Conservation (phyloP, 2,888 invertebrate species). For the Hyposoter didymator region DNA sequence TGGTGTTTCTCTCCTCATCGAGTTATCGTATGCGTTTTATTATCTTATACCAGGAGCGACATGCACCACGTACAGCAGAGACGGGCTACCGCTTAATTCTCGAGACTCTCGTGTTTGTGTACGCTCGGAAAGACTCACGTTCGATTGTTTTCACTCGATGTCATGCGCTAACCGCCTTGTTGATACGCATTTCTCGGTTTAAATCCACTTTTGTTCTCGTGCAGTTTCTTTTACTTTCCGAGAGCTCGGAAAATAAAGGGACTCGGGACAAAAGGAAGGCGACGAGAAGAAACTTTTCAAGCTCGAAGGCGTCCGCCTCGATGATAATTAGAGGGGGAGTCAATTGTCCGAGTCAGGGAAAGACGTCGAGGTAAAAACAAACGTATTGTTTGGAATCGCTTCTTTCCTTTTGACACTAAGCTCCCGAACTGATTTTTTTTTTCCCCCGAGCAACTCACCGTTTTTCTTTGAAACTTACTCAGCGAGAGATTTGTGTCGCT, state of each 20-base stretch:
- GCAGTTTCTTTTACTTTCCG: not conserved
- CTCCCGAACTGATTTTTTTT: not conserved
- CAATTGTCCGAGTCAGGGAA: not conserved
- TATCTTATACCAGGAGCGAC: constrained; percentile 15
- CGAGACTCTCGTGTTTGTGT: constrained; percentile 47
- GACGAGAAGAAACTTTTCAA: not conserved
- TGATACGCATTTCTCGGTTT: not conserved
- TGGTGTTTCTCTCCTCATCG: constrained; percentile 34
- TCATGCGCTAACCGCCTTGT: constrained; percentile 19
- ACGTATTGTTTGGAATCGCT: not conserved
- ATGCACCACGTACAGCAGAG: constrained; percentile 11
- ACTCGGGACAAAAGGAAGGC: not conserved
- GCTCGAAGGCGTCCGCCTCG: not conserved
- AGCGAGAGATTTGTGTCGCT: not conserved
- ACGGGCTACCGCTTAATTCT: constrained; percentile 40
- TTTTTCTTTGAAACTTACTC: not conserved
- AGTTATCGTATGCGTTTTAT: not conserved
- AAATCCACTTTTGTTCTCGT: constrained; percentile 42
- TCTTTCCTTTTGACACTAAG: not conserved
- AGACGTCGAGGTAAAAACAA: not conserved
- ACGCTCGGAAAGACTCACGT: constrained; percentile 62
- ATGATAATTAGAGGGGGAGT: not conserved
- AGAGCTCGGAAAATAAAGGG: not conserved
- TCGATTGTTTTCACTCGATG: constrained; percentile 62
- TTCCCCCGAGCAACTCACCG: not conserved